Evolutionary conservation across 2,797 vertebrate genomes (phyloP), one percentile per base, ranked within the genome.

Genomic region (Poecilia velifera): DNA sequence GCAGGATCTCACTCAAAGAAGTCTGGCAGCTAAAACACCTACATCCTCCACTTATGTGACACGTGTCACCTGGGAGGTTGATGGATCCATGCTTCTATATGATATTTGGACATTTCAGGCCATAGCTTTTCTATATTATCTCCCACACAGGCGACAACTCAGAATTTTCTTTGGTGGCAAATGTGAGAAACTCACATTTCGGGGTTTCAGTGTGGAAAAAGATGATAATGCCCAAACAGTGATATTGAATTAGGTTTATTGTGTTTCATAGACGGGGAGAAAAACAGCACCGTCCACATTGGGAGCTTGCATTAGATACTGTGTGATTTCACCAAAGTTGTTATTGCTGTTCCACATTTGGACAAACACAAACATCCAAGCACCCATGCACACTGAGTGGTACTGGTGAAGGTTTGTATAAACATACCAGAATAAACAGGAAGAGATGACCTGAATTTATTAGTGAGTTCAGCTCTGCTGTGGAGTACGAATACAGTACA

Each of bases 371-470:
- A 18, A 4, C 73, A 77, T 45, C 75, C 64, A 76, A 31, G 34
- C 57, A 46, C 43, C 46, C 64, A 82, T 57, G 73, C 78, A 51
- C 62, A 64, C 18, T 51, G 78, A 85, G 83, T 86, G 84, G 81
- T 88, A 89, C 80, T 87, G 86, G 84, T 85, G 76, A 78, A 86
- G 77, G 85, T 84, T 82, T 75, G 87, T 87, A 82, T 93, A 91
- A 93, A 93, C 91, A 92, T 43, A 70, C 86, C 79, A 82, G 89
- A 78, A 90, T 93, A 92, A 94, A 93, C 92, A 93, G 90, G 91
- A 94, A 93, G 88, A 84, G 88, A 81, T 89, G 79, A 86, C 78
- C 79, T 82, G 55, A 80, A 84, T 91, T 76, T 92, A 87, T 91
- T 87, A 90, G 85, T 45, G 81, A 13, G 59, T 53, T 80, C 82